A percentile compares a stretch with the other conserved stretches of the same genome.
Conservation (phyloP, 2,113 vertebrate species). For the Illadopsis cleaveri region DNA sequence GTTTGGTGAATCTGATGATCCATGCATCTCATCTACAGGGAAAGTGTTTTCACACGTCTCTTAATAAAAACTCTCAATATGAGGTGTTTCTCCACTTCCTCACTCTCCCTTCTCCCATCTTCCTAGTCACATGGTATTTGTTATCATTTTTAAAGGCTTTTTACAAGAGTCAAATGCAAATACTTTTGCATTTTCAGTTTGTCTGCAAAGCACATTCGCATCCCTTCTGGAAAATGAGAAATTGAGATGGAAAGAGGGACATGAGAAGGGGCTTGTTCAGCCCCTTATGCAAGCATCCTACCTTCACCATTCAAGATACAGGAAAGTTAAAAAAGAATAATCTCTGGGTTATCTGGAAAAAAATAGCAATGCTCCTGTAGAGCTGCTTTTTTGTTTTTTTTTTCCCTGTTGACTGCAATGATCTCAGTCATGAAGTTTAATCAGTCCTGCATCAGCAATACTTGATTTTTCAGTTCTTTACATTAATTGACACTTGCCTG, state of each 20-base stretch:
- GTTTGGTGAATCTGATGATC: background rate
- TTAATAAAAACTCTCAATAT: background rate
- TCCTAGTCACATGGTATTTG: background rate
- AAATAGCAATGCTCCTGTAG: background rate
- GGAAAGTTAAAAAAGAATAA: background rate
- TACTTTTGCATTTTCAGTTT: background rate
- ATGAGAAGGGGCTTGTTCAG: background rate
- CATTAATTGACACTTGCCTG: background rate
- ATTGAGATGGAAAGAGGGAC: background rate
- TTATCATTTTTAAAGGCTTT: background rate
- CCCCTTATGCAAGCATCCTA: background rate
- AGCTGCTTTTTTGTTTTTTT: background rate
- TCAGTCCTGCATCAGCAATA: background rate
- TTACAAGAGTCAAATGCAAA: background rate
- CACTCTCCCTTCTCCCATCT: background rate
- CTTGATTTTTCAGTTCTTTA: background rate
- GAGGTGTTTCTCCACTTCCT: background rate
- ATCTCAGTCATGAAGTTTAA: background rate
- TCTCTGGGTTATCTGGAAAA: background rate
- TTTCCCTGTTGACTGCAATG: rapidly evolving
- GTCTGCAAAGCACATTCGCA: background rate
- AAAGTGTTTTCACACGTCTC: background rate
- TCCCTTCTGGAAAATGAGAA: background rate
- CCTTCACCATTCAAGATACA: background rate
- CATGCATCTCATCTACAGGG: background rate